phyloP scores from a whole-genome alignment of 2,797 vertebrate genomes.

The Crenichthys baileyi region DNA sequence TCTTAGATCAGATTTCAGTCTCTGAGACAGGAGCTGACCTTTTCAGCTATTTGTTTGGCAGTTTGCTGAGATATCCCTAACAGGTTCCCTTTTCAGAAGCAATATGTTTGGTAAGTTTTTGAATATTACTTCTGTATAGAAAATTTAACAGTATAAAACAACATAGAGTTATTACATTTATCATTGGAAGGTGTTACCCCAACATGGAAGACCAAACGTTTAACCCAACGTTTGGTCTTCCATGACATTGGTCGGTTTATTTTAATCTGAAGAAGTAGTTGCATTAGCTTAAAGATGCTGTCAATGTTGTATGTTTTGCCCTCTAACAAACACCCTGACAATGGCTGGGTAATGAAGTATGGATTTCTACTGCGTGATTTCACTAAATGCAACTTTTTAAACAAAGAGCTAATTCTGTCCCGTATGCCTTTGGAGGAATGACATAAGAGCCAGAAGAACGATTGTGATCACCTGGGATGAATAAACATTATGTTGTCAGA shows the following conservation, averaged over 20 bases:
- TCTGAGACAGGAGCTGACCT: constrained; percentile 54
- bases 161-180: background rate
- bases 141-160: background rate
- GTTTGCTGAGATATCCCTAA: constrained; percentile 23
- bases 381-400: background rate
- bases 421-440: background rate
- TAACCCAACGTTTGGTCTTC: background rate
- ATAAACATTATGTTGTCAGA: no score
- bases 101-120: background rate
- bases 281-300: background rate
- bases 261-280: background rate
- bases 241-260: background rate
- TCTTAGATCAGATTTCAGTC: constrained; percentile 65
- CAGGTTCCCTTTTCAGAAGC: constrained; percentile 27
- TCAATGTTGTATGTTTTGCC: background rate
- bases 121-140: background rate
- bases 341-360: background rate
- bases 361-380: background rate
- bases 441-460: background rate
- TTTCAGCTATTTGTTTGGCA: constrained; percentile 46
- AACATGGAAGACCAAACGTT: no score
- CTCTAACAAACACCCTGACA: background rate
- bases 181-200: background rate
- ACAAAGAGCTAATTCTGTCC: background rate
- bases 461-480: no score